A percentile compares a stretch with the other conserved stretches of the same genome.
Conservation (phyloP, 1,140 invertebrate genomes). For the Drosophila kepulauana region DNA sequence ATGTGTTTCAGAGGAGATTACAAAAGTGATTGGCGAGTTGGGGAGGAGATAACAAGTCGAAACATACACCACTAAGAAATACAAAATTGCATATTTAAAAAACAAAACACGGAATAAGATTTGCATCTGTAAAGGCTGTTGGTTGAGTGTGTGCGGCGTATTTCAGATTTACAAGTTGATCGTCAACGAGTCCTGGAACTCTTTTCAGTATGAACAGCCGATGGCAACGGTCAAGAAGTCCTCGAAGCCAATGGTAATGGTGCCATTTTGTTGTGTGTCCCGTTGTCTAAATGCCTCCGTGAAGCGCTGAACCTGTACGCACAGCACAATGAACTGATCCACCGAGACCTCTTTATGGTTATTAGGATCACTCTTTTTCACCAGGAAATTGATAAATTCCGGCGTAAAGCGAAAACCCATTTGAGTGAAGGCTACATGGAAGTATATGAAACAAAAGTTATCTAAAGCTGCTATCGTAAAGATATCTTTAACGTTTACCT, state of each 20-base stretch:
- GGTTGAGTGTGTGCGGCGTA: slow-evolving; percentile 20
- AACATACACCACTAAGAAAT: slow-evolving; percentile 46
- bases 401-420: slow-evolving; percentile 95
- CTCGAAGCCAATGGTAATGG: slow-evolving; percentile 93
- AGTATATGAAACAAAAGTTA: slow-evolving; percentile 25
- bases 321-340: slow-evolving; percentile 95
- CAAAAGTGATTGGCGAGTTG: slow-evolving; percentile 40
- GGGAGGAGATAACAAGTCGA: slow-evolving; percentile 24
- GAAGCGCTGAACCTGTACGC: slow-evolving; percentile 94
- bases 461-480: background rate
- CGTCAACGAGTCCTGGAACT: background rate
- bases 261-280: slow-evolving; percentile 91
- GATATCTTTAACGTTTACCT: slow-evolving; percentile 85
- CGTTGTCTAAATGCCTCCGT: slow-evolving; percentile 92
- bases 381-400: slow-evolving; percentile 91
- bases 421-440: slow-evolving; percentile 89
- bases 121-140: slow-evolving; percentile 31
- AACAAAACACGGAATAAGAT: slow-evolving; percentile 47
- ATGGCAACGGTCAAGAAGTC: slow-evolving; percentile 93
- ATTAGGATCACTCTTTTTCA: slow-evolving; percentile 89
- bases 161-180: slow-evolving; percentile 12
- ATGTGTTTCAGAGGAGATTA: slow-evolving; percentile 61
- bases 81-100: slow-evolving; percentile 53
- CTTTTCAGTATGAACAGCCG: slow-evolving; percentile 88
- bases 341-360: slow-evolving; percentile 89